These are phyloP conservation scores for Pygoscelis antarcticus DNA, from an alignment of 2,113 vertebrate species.

Conservation along the genomic window DNA sequence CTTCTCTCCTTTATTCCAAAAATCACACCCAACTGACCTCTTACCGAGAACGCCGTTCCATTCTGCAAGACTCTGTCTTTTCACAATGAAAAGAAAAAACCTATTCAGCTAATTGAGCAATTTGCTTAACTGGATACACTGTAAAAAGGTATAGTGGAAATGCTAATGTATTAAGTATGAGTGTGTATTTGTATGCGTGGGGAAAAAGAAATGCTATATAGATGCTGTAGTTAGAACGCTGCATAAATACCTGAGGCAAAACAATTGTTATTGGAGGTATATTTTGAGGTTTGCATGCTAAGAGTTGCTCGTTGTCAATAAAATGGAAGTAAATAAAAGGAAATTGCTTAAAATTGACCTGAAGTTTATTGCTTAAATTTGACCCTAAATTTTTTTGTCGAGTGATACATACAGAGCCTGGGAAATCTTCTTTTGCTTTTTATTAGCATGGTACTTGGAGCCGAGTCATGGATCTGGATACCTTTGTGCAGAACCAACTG, in stretches of 20 bases:
- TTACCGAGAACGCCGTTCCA: constrained; percentile 30
- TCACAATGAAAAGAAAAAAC: constrained; percentile 56
- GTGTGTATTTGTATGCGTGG: constrained; percentile 7
- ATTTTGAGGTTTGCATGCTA: constrained; percentile 41
- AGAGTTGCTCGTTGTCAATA: background rate
- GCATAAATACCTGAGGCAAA: constrained; percentile 47
- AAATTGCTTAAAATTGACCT: constrained; percentile 21
- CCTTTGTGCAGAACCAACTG: background rate
- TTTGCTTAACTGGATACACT: constrained; percentile 59
- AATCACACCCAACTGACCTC: constrained; percentile 58
- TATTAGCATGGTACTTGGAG: background rate
- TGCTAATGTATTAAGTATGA: constrained; percentile 54
- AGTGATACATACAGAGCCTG: background rate
- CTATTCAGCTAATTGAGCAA: constrained; percentile 59
- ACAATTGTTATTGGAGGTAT: constrained; percentile 33
- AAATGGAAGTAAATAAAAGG: constrained; percentile 29
- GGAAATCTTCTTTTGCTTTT: background rate
- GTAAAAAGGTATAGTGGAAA: constrained; percentile 41
- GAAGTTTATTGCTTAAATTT: background rate
- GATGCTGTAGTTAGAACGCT: constrained; percentile 3
- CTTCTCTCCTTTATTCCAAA: constrained; percentile 59
- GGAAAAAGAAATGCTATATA: constrained; percentile 38
- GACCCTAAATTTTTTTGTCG: background rate
- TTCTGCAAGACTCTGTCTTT: constrained; percentile 33
- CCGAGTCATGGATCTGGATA: background rate